Base-by-base conservation (phyloP, 2,888 invertebrate genomes). In the Clistopyga incitator region DNA sequence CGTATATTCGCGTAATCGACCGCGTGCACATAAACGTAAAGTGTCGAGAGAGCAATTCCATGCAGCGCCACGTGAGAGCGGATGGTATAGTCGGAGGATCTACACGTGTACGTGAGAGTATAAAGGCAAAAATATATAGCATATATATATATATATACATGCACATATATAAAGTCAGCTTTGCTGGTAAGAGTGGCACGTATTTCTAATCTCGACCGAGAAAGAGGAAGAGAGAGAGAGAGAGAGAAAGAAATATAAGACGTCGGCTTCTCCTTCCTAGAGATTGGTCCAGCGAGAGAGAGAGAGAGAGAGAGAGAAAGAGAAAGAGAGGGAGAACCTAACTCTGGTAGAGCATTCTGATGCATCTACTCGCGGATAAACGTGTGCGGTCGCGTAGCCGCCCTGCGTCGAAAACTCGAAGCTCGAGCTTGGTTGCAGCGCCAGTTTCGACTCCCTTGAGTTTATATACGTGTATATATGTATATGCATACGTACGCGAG, bases 321-420 rank as follows among this genome's bases (percentile, higher is more conserved):
- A 34, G 61, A 68, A 42, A 52, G 61, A 59, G 42, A 29, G 29
- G 4, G 29, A 29, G 29, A 29, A 4, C 29, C 38, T 10, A 10
- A 38, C 38, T 38, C 38, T 10, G 18, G 11, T 45, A 8, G n/a
- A 65, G 64, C 54, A 64, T 78, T 61, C 47, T 64, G 45, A 29
- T 79, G 65, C 67, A 72, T 79, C 71, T 67, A 67, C 59, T 67
- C 23, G 72, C n/a, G 25, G 64, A 71, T 42, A 70, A 47, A 78
- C 50, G 61, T 38, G 52, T 45, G 50, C 61, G 64, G 54, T 65
- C 67, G 50, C 38, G 13, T 64, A 78, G 23, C 50, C 71, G 50
- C 54, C 67, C 65, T 59, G 77, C 50, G 54, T 47, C 59, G 23
- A 50, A 38, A 72, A 67, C 81, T 70, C 75, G 59, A 67, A 52